These are phyloP conservation scores for Drosophila truncata DNA, from an alignment of 1,140 invertebrate species.

Conservation along the genomic window DNA sequence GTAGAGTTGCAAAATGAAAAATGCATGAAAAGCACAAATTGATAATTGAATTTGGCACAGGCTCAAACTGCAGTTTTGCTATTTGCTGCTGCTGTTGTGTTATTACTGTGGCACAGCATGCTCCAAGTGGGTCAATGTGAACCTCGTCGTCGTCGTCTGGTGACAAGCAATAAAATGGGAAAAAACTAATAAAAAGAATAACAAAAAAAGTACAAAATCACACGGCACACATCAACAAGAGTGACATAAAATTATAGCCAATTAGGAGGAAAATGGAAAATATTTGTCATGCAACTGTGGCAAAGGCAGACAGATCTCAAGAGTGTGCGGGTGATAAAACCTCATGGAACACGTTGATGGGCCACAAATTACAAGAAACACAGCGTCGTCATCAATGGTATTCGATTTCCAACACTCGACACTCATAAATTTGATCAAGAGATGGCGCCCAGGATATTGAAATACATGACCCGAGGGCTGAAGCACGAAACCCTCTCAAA, in stretches of 20 bases:
- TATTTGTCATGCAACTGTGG: conserved; percentile 9
- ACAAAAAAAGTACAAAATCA: conserved; percentile 16
- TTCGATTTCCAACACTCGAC: conserved; percentile 51
- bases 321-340: conserved; percentile 26
- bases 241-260: conserved; percentile 44
- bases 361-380: conserved; percentile 54
- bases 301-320: conserved; percentile 6
- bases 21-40: conserved; percentile 70
- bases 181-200: conserved; percentile 30
- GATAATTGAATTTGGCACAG: conserved; percentile 80
- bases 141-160: conserved; percentile 11
- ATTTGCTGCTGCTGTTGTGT: conserved; percentile 9
- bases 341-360: conserved; percentile 22
- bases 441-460: conserved; percentile 50
- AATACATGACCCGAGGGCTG: conserved; percentile 40
- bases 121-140: conserved; percentile 77
- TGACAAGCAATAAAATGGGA: conserved; percentile 35
- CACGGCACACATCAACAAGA: conserved; percentile 17
- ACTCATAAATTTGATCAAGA: conserved; percentile 48
- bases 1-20: conserved; percentile 57
- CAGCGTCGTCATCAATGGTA: conserved; percentile 38
- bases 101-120: conserved; percentile 27
- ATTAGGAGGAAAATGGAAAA: conserved; percentile 47
- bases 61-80: conserved; percentile 66
- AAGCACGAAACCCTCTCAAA: neutral